Base-by-base conservation (phyloP, 2,113 vertebrate genomes). In the Mus musculus region DNA sequence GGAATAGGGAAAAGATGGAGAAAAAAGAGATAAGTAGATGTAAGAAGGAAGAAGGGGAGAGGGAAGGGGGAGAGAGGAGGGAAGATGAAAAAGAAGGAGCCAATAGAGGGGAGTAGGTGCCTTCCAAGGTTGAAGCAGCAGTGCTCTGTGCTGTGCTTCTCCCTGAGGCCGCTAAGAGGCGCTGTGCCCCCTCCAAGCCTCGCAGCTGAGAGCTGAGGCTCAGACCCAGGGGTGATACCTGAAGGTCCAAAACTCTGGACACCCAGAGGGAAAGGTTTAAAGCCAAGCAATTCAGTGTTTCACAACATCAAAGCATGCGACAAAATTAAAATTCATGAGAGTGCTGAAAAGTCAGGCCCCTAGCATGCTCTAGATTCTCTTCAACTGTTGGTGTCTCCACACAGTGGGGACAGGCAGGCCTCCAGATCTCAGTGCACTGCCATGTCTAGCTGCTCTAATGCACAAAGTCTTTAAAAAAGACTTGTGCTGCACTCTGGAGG, bases 401-500 rank as follows among this genome's bases (percentile, higher is more conserved):
- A 1, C 5, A 0, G 5, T 12, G 14, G 16, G 61, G 1, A 16
- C 26, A 5, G 59, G 7, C n/a, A 5, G 61, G 14, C 26, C 39
- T 65, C 61, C 22, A 4, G 36, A 59, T 65, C 61, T 42, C 61
- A 46, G 1, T 42, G n/a, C n/a, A 13, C 26, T 3, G 0, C 7
- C 36, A 39, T 8, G 24, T 5, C 82, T 85, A 61, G 39, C 8
- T 30, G 26, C 26, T 46, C 59, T 30, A 30, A 84, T 85, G n/a
- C 10, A 42, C 42, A 42, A 42, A 42, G 42, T 42, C 42, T 42
- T 14, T 36, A 26, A 81, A 59, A 24, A 81, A 59, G 52, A n/a
- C 20, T 81, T 80, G 52, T 69, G 67, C 67, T 69, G 56, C n/a
- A 61, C n/a, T 84, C 12, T 2, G 56, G 36, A 61, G 56, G 20